phyloP scores from a whole-genome alignment of 2,888 invertebrate species.

The Metalampra italica region DNA sequence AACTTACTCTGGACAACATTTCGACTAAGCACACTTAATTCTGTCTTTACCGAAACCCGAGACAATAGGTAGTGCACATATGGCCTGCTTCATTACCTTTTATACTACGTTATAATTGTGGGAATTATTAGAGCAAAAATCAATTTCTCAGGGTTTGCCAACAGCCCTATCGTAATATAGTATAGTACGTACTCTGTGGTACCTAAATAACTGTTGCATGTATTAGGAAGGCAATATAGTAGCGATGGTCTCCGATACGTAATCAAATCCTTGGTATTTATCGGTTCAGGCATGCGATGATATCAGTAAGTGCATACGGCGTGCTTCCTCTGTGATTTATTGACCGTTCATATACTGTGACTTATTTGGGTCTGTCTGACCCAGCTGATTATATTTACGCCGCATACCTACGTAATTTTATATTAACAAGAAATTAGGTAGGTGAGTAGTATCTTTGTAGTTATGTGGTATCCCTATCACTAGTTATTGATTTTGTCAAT shows the following conservation, averaged over 20 bases:
- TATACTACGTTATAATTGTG: constrained; percentile 70
- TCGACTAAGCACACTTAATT: constrained; percentile 23
- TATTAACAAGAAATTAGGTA: too few relatives aligned
- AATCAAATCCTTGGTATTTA: constrained; percentile 5
- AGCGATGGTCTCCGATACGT: constrained; percentile 10
- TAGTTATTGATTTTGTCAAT: too few relatives aligned
- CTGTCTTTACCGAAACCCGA: constrained; percentile 26
- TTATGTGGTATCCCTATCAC: too few relatives aligned
- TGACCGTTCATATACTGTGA: neutral
- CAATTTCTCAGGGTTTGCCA: constrained; percentile 68
- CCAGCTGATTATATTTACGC: too few relatives aligned
- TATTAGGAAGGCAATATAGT: constrained; percentile 17
- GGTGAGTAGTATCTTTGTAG: too few relatives aligned
- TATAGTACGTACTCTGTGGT: constrained; percentile 7
- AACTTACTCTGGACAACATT: constrained; percentile 60
- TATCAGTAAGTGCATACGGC: constrained; percentile 3
- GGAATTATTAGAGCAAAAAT: constrained; percentile 75
- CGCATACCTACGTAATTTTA: too few relatives aligned
- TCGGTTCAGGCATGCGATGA: constrained; percentile 7
- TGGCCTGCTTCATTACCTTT: constrained; percentile 55
- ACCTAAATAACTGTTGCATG: constrained; percentile 21
- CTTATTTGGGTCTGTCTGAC: neutral
- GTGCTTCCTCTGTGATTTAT: constrained; percentile 9
- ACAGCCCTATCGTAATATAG: constrained; percentile 56
- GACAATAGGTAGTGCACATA: constrained; percentile 51